These are phyloP conservation scores for Dendroctonus valens DNA, from an alignment of 1,140 invertebrate genomes.

Conservation along the genomic window DNA sequence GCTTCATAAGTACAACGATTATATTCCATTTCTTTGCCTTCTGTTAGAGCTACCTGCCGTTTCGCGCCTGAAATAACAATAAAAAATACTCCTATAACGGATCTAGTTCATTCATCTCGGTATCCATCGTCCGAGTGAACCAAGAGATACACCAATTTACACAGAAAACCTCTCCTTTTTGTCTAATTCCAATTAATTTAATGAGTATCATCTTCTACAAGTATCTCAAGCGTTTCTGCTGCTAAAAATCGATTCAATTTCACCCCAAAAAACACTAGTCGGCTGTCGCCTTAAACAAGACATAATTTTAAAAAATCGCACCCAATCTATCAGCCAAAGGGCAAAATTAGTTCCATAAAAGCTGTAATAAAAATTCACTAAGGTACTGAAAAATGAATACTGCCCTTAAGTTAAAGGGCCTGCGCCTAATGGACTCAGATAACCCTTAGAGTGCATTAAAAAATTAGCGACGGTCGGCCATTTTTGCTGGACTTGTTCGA, in stretches of 20 bases:
- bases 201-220: no score
- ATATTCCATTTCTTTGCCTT: neutral
- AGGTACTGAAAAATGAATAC: slow-evolving; percentile 9
- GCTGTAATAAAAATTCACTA: slow-evolving; percentile 15
- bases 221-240: no score
- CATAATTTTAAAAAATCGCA: slow-evolving; percentile 19
- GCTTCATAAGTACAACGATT: neutral
- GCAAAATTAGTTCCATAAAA: slow-evolving; percentile 16
- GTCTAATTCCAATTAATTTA: no score
- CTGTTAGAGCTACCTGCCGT: neutral
- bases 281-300: slow-evolving; percentile 7
- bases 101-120: neutral
- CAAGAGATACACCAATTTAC: no score
- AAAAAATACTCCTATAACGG: neutral
- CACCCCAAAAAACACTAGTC: neutral
- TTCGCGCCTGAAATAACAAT: neutral
- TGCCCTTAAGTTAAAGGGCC: slow-evolving; percentile 12
- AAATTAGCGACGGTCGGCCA: slow-evolving; percentile 25
- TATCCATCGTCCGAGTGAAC: no score
- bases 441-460: slow-evolving; percentile 13
- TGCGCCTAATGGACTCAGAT: slow-evolving; percentile 8
- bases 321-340: slow-evolving; percentile 15
- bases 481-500: neutral
- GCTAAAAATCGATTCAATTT: no score
- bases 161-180: no score